Base-by-base conservation (phyloP, 92 coral and sea anemone species). In the Phenganax subtilis region DNA sequence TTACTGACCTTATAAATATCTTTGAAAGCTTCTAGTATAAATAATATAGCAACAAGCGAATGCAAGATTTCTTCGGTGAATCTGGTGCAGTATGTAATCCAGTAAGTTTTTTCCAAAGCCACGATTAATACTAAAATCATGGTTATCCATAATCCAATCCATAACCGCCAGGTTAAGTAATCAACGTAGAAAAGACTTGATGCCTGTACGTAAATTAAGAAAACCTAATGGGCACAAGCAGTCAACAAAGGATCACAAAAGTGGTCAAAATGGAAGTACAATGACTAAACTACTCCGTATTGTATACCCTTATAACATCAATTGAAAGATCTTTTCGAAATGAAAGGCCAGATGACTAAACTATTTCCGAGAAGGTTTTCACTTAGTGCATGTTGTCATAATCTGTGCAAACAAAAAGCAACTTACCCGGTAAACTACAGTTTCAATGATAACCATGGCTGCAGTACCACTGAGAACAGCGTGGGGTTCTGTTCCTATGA, bases 401-500 rank as follows among this genome's bases (percentile, higher is more conserved):
- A 5, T 59, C 3, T 59, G 65, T 10, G 17, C 17, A 59, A 10
- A 25, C 2, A 29, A 6, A 14, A 54, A 75, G 37, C 8, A 7
- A 31, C 51, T 67, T 37, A 77, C 82, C 82, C 17, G 58, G 30
- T 57, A 77, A 27, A 77, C 51, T 3, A 77, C 82, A 58, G 82
- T 77, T 51, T 77, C 82, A 77, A 77, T 77, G n/a, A 77, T 30
- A 29, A 77, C 82, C 82, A 77, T 77, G 14, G 82, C 82, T 12
- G 82, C 82, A 10, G 82, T 77, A 25, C 82, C 82, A 57, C 82
- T 77, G 31, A 77, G 62, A 16, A 77, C 82, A 2, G 82, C 58
- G 65, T 77, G 82, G 15, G 82, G 82, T 20, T 77, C 82, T 3
- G 82, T 77, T 30, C 82, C 82, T 4, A 58, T 44, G 3, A 77